phyloP scores from a whole-genome alignment of 2,797 vertebrate species.

The Leucoraja ocellata region DNA sequence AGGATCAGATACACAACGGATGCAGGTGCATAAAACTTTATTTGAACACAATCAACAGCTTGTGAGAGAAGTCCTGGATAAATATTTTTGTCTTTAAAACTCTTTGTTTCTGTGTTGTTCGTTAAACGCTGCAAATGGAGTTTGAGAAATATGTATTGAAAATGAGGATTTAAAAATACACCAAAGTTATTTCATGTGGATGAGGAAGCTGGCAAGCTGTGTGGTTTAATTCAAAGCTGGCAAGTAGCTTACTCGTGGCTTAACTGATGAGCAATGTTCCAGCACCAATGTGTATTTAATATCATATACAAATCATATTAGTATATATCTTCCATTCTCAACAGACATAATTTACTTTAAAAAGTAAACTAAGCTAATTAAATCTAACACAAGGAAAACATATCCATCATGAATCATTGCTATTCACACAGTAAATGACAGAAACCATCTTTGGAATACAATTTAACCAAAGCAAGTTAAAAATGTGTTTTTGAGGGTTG shows the following conservation, averaged over 20 bases:
- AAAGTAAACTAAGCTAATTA: constrained; percentile 34
- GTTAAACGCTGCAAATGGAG: not conserved
- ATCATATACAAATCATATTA: constrained; percentile 33
- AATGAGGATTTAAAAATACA: not conserved
- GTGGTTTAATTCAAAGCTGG: not conserved
- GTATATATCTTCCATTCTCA: constrained; percentile 21
- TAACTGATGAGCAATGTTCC: constrained; percentile 25
- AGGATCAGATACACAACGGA: not conserved
- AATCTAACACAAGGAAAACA: constrained; percentile 23
- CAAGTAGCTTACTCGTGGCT: constrained; percentile 2
- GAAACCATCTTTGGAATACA: constrained; percentile 13
- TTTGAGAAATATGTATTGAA: not conserved
- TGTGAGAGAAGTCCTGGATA: not conserved
- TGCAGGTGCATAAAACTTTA: not conserved
- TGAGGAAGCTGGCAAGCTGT: not conserved
- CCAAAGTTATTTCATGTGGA: not conserved
- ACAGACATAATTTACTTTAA: constrained; percentile 29
- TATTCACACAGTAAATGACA: not conserved
- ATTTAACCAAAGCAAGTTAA: not conserved
- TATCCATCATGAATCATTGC: constrained; percentile 27
- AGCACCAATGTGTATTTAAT: constrained; percentile 18
- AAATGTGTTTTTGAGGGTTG: not conserved
- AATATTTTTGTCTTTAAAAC: not conserved
- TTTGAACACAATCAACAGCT: not conserved
- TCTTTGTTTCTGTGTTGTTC: not conserved